Evolutionary conservation across 2,113 vertebrate genomes (phyloP).

Genomic region (Sander vitreus): DNA sequence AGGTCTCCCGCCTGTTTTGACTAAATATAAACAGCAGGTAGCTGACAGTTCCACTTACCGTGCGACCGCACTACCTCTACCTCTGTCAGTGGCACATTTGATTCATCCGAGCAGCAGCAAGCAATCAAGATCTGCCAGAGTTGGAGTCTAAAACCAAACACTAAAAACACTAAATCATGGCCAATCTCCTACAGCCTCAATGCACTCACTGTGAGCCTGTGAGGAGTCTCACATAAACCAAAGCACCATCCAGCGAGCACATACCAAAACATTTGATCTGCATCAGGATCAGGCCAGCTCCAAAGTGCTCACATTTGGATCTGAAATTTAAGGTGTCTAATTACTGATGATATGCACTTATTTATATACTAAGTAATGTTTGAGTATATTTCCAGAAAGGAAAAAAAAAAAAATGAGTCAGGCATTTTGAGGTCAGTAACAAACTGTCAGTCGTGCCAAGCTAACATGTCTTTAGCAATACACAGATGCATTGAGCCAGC

Average conservation of each 20-base stretch:
- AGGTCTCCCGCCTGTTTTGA: conserved; percentile 66
- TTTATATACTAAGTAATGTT: conserved; percentile 22
- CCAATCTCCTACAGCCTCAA: conserved; percentile 32
- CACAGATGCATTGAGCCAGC: conserved; percentile 33
- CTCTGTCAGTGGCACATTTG: conserved; percentile 54
- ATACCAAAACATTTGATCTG: neutral
- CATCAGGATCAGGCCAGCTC: conserved; percentile 28
- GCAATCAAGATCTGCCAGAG: conserved; percentile 54
- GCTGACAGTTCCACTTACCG: conserved; percentile 66
- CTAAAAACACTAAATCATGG: conserved; percentile 30
- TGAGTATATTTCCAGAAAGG: conserved; percentile 14
- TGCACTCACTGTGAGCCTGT: conserved; percentile 26
- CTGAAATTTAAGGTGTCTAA: conserved; percentile 48
- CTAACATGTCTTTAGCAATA: conserved; percentile 30
- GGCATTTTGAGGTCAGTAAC: conserved; percentile 65
- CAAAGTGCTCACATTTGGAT: conserved; percentile 33
- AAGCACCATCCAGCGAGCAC: conserved; percentile 12
- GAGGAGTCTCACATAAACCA: conserved; percentile 28
- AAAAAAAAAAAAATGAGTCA: conserved; percentile 41
- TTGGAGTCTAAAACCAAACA: conserved; percentile 28
- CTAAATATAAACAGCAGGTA: conserved; percentile 73
- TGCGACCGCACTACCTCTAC: conserved; percentile 28
- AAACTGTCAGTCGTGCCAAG: conserved; percentile 38
- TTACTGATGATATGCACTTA: conserved; percentile 55
- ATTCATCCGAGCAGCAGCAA: conserved; percentile 56